phyloP scores from a whole-genome alignment of 2,113 vertebrate genomes.

The Patagioenas fasciata region DNA sequence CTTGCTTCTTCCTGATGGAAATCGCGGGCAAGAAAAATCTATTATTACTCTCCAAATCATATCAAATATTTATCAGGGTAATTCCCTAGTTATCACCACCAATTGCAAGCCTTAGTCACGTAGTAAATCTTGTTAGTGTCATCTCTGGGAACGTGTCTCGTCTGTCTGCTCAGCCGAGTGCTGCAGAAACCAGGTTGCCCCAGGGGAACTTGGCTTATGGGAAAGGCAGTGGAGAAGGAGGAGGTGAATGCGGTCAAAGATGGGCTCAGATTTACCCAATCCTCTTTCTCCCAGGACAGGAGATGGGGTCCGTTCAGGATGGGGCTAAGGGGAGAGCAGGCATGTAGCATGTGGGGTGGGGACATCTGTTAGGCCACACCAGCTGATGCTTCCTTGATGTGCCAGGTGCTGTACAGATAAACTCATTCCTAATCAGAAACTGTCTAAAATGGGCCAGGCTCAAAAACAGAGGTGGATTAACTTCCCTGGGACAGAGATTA shows the following conservation, averaged over 20 bases:
- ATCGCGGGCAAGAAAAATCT: slow-evolving; percentile 61
- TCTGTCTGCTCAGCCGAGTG: slow-evolving; percentile 6
- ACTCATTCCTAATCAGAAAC: not conserved
- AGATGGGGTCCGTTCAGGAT: not conserved
- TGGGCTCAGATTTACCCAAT: not conserved
- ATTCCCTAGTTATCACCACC: slow-evolving; percentile 63
- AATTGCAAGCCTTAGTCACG: slow-evolving; percentile 39
- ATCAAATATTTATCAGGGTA: slow-evolving; percentile 73
- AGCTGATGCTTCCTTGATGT: not conserved
- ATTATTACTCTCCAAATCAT: slow-evolving; percentile 66
- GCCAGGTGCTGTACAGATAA: not conserved
- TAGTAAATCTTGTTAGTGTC: slow-evolving; percentile 61
- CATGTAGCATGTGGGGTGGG: not conserved
- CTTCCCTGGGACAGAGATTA: not conserved
- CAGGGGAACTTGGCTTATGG: slow-evolving; percentile 23
- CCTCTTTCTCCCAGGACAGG: not conserved
- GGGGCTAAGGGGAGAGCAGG: not conserved
- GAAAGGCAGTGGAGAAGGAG: not conserved
- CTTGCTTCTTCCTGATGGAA: slow-evolving; percentile 45
- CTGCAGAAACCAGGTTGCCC: not conserved
- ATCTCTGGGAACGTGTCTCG: not conserved
- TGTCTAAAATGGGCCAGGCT: not conserved
- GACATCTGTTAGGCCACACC: not conserved
- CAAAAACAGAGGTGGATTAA: not conserved
- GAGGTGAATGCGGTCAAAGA: not conserved